These are phyloP conservation scores for Lynx canadensis DNA, from an alignment of 2,113 vertebrate genomes.

Conservation along the genomic window DNA sequence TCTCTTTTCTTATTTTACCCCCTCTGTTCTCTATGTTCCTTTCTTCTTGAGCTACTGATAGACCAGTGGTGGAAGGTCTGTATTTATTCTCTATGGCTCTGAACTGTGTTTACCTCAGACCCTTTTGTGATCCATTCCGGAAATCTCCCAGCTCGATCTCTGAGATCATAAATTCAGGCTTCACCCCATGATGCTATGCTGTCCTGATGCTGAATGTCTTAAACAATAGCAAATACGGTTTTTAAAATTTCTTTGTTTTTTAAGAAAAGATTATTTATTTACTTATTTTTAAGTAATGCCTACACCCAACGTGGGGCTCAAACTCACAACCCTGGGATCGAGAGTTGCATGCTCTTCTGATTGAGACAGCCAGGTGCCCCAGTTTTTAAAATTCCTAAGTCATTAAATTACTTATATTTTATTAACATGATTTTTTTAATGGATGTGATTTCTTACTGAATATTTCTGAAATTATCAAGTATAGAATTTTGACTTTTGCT, in stretches of 20 bases:
- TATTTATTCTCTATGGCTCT: background rate
- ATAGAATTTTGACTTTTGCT: background rate
- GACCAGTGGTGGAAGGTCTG: background rate
- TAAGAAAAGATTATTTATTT: background rate
- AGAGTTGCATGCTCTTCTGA: background rate
- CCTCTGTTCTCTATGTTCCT: background rate
- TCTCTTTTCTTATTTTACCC: background rate
- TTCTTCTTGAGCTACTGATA: background rate
- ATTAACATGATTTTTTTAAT: background rate
- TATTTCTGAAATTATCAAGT: background rate
- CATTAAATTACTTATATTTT: conserved; percentile 1
- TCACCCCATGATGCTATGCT: background rate
- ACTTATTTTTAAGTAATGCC: background rate
- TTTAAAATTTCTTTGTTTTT: background rate
- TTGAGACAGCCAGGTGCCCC: background rate
- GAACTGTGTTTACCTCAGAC: background rate
- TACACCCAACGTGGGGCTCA: background rate
- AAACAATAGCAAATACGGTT: background rate
- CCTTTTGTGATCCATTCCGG: background rate
- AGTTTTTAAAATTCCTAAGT: background rate
- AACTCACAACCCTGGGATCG: background rate
- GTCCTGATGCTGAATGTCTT: background rate
- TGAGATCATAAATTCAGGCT: background rate
- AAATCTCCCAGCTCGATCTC: background rate
- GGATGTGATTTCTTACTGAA: background rate